phyloP scores from a whole-genome alignment of 2,888 invertebrate species.

The Cerastis leucographa region DNA sequence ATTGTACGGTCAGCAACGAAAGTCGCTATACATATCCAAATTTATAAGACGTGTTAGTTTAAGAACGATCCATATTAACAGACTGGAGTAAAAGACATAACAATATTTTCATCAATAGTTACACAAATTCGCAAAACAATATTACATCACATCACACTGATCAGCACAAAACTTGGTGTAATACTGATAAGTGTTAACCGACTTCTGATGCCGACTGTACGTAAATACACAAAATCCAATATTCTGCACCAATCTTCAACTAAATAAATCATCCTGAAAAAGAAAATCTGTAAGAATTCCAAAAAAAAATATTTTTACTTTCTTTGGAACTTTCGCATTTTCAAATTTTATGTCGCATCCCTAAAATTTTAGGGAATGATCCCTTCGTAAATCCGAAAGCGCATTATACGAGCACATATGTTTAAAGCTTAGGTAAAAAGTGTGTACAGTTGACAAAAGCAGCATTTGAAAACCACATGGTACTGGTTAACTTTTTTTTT shows the following conservation, averaged over 20 bases:
- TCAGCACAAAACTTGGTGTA: too few relatives aligned
- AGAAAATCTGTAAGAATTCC: background rate
- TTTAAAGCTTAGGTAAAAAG: background rate
- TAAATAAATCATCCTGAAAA: background rate
- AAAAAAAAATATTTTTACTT: background rate
- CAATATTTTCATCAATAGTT: too few relatives aligned
- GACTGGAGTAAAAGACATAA: too few relatives aligned
- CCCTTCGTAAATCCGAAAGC: conserved; percentile 5
- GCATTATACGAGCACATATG: background rate
- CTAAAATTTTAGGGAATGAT: background rate
- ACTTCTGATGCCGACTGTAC: too few relatives aligned
- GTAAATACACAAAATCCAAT: background rate
- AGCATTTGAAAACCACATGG: background rate
- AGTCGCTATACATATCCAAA: too few relatives aligned
- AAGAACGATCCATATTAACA: too few relatives aligned
- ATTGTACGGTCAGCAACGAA: too few relatives aligned
- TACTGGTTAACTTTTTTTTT: too few relatives aligned
- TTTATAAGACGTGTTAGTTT: too few relatives aligned
- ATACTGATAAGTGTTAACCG: too few relatives aligned
- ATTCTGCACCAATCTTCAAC: background rate
- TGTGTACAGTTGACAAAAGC: background rate
- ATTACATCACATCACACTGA: too few relatives aligned
- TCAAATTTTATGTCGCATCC: background rate
- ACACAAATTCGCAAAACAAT: too few relatives aligned
- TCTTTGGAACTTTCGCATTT: background rate